phyloP scores from a whole-genome alignment of 2,888 invertebrate species.

The Hirtodrosophila trivittata region DNA sequence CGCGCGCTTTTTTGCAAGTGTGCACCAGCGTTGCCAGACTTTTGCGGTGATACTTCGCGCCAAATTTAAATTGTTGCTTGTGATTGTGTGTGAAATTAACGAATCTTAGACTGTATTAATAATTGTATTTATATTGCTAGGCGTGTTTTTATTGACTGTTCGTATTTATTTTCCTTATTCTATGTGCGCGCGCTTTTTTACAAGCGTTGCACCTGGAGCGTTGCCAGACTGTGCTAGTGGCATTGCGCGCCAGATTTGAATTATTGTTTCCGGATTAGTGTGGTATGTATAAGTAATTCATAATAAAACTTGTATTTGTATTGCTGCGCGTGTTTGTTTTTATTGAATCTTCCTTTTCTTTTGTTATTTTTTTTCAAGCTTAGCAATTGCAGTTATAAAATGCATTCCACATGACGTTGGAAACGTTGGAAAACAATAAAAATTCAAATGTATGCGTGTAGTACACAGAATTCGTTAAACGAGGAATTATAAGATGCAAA shows the following conservation, averaged over 20 bases:
- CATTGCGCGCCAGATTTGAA: conserved; percentile 2
- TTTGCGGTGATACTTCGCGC: not conserved
- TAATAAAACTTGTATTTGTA: conserved; percentile 12
- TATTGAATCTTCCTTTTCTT: conserved; percentile 46
- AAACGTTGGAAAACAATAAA: conserved; percentile 36
- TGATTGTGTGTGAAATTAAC: too few relatives aligned
- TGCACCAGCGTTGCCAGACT: conserved; percentile 28
- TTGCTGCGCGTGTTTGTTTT: conserved; percentile 26
- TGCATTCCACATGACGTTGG: conserved; percentile 47
- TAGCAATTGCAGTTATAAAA: conserved; percentile 59
- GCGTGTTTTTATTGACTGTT: too few relatives aligned
- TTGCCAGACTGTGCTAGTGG: conserved; percentile 14
- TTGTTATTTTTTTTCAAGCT: conserved; percentile 58
- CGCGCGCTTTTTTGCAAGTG: conserved; percentile 57
- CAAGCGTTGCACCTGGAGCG: not conserved
- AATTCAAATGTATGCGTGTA: conserved; percentile 28
- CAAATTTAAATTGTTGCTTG: not conserved
- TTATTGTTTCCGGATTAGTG: not conserved
- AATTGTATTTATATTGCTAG: too few relatives aligned
- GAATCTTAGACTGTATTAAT: too few relatives aligned
- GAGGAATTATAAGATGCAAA: conserved; percentile 53
- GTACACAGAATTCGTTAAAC: conserved; percentile 48
- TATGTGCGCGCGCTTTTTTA: conserved; percentile 16
- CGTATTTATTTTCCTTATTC: too few relatives aligned
- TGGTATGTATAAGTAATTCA: too few relatives aligned